Percentiles rank a stretch among this genome's conserved stretches.
Evolutionary conservation across 1,140 invertebrate genomes (phyloP).

Genomic region (Eupristina koningsbergeri): DNA sequence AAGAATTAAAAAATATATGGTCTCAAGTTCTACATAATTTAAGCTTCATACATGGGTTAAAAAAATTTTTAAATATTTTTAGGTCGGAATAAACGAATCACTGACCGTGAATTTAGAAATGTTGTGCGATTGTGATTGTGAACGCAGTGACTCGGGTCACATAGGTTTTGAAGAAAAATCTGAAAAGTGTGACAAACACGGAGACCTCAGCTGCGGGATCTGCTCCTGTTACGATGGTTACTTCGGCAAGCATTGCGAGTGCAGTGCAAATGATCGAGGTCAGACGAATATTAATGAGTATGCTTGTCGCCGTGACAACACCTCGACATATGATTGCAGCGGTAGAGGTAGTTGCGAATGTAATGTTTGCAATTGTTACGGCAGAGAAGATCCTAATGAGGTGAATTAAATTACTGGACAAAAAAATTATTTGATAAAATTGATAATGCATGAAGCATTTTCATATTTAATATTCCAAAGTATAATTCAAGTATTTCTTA

Average conservation of each 20-base stretch:
- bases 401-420: no score
- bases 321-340: constrained; percentile 80
- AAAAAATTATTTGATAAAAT: no score
- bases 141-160: constrained; percentile 79
- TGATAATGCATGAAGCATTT: no score
- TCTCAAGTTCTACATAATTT: no score
- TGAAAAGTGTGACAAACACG: constrained; percentile 77
- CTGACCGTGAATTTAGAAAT: constrained; percentile 89
- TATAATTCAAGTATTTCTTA: no score
- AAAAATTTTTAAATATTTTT: no score
- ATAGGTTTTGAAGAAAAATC: constrained; percentile 72
- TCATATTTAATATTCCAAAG: no score
- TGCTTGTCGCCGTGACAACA: constrained; percentile 84
- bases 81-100: constrained; percentile 89
- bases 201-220: constrained; percentile 88
- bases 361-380: constrained; percentile 84
- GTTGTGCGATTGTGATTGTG: constrained; percentile 92
- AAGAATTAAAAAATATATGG: no score
- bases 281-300: constrained; percentile 71
- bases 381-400: constrained; percentile 73
- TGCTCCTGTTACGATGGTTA: constrained; percentile 86
- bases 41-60: no score
- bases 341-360: constrained; percentile 86
- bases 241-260: constrained; percentile 92
- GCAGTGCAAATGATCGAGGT: constrained; percentile 75